These are phyloP conservation scores for Hormiphora californensis DNA, from an alignment of 37 sponge, comb jelly and placozoan genomes.

Conservation along the genomic window DNA sequence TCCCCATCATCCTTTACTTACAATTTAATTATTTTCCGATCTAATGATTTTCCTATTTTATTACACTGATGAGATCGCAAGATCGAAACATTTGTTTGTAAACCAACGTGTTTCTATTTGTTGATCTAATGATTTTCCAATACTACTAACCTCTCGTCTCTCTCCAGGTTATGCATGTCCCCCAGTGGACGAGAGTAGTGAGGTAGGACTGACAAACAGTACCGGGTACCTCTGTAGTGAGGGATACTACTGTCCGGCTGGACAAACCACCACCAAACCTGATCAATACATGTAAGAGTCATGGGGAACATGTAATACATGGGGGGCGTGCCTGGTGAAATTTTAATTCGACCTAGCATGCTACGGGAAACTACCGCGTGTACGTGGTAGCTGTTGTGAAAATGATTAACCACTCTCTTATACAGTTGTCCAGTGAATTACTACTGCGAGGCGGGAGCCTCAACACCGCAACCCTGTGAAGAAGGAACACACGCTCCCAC, in stretches of 20 bases:
- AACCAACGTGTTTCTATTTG: too few relatives aligned
- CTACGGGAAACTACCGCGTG: too few relatives aligned
- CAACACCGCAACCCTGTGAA: conserved; percentile 13
- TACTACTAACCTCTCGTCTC: neutral
- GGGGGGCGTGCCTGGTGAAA: too few relatives aligned
- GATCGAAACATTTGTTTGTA: too few relatives aligned
- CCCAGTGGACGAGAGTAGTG: neutral
- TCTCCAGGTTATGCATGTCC: conserved; percentile 54
- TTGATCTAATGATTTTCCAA: too few relatives aligned
- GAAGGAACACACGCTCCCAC: conserved; percentile 15
- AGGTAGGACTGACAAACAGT: neutral
- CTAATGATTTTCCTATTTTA: too few relatives aligned
- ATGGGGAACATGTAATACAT: too few relatives aligned
- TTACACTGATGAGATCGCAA: too few relatives aligned
- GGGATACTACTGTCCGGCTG: conserved; percentile 38
- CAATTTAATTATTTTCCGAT: too few relatives aligned
- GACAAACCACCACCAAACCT: neutral
- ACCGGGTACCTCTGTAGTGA: conserved; percentile 13
- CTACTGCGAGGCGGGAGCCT: conserved; percentile 54
- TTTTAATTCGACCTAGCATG: too few relatives aligned
- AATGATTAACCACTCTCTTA: too few relatives aligned
- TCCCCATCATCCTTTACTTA: too few relatives aligned
- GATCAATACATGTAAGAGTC: neutral
- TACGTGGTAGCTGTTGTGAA: neutral
- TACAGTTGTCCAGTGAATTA: conserved; percentile 29